Evolutionary conservation across 2,797 vertebrate genomes (phyloP), one percentile per base, ranked within the genome.

Genomic region (Spondyliosoma cantharus): DNA sequence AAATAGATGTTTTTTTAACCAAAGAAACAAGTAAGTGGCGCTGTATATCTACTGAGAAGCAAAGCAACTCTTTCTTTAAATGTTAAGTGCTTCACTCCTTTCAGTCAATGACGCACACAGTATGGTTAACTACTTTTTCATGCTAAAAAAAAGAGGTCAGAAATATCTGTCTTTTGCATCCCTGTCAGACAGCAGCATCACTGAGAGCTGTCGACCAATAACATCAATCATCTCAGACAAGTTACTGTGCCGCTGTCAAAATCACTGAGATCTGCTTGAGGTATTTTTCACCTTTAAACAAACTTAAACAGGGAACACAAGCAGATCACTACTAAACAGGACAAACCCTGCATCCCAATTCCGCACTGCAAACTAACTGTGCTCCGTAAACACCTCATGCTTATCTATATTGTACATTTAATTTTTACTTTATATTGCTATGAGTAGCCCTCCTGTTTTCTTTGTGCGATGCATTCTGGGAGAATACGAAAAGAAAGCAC

Each of bases 61-160:
- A 22, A 69, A 46, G 29, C 17, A 29, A 53, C 4, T 8, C 46
- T 54, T 45, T 48, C 37, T 24, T 15, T 16, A 42, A 42, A 62
- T 57, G 22, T 27, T 5, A 57, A 68, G n/a, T 64, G 54, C 66
- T 72, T 17, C 54, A 14, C 22, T 42, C 45, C 3, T 54, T 42
- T 60, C 7, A 83, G 74, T 42, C 22, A 19, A 4, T 50, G 61
- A 71, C 9, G 43, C 69, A 45, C 37, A 46, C 45, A 3, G 54
- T 43, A 57, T n/a, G 50, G 37, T 25, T 57, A 17, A 76, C 80
- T 24, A 56, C 71, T 74, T 71, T 74, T 82, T 64, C 29, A 82
- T 68, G 69, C 53, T 29, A 48, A 60, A 48, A 67, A 2, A 27
- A 19, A 37, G 4, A 52, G 25, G 4, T 2, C 17, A 29, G 49